Percentiles rank a stretch among this genome's conserved stretches.
Evolutionary conservation across 2,797 vertebrate genomes (phyloP).

Genomic region (Leptoclinus maculatus): DNA sequence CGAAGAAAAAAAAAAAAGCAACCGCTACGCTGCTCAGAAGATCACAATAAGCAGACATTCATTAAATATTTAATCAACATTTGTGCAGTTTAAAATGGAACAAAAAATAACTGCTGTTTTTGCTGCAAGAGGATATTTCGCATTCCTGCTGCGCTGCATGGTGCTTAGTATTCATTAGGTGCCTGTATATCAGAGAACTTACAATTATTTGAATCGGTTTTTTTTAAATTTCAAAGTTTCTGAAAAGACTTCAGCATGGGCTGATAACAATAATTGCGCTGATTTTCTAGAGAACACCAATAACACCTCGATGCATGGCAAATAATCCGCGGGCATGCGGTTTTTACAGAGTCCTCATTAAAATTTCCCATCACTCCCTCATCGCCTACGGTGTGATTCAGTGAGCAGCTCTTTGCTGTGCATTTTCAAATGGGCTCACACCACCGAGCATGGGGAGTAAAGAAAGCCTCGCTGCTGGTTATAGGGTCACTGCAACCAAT

Average conservation of each 20-base stretch:
- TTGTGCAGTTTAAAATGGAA: slow-evolving; percentile 35
- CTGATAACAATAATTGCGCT: slow-evolving; percentile 53
- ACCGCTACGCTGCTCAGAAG: slow-evolving; percentile 5
- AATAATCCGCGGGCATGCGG: slow-evolving; percentile 53
- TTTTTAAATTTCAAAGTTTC: slow-evolving; percentile 38
- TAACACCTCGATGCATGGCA: slow-evolving; percentile 45
- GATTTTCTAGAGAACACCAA: slow-evolving; percentile 46
- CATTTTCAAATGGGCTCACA: slow-evolving; percentile 66
- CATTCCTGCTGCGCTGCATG: slow-evolving; percentile 19
- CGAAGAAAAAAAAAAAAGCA: slow-evolving; percentile 16
- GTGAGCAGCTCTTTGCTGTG: slow-evolving; percentile 47
- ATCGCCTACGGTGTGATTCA: slow-evolving; percentile 60
- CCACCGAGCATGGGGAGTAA: slow-evolving; percentile 39
- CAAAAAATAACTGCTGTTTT: slow-evolving; percentile 29
- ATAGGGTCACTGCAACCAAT: slow-evolving; percentile 47
- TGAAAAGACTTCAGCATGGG: slow-evolving; percentile 28
- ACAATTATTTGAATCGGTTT: slow-evolving; percentile 33
- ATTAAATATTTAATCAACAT: slow-evolving; percentile 35
- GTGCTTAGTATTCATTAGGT: slow-evolving; percentile 34
- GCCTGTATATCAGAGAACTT: slow-evolving; percentile 21
- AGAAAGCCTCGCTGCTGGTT: slow-evolving; percentile 52
- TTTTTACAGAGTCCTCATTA: slow-evolving; percentile 65
- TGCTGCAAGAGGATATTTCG: slow-evolving; percentile 14
- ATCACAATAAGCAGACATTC: slow-evolving; percentile 29
- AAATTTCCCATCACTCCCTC: slow-evolving; percentile 63